phyloP scores from a whole-genome alignment of 2,113 vertebrate genomes.

The Maccullochella peelii region DNA sequence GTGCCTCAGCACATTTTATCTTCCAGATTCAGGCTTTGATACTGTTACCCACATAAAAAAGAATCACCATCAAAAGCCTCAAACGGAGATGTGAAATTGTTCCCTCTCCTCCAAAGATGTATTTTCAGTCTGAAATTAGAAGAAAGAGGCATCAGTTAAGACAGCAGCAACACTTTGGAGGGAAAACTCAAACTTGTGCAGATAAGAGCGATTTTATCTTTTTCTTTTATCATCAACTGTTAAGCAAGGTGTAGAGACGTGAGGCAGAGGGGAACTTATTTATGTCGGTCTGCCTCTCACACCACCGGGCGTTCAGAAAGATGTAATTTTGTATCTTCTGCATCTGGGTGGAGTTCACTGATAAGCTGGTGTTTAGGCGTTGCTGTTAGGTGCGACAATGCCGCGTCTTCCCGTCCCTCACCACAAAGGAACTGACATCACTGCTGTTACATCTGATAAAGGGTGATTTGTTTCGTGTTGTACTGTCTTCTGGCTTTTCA shows the following conservation, averaged over 20 bases:
- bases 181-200: not conserved
- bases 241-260: too few relatives aligned
- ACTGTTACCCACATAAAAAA: not conserved
- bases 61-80: not conserved
- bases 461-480: not conserved
- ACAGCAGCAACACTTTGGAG: not conserved
- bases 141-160: not conserved
- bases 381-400: not conserved
- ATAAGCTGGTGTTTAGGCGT: not conserved
- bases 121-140: not conserved
- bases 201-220: not conserved
- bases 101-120: not conserved
- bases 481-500: not conserved
- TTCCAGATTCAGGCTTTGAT: constrained; percentile 45
- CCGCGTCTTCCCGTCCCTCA: not conserved
- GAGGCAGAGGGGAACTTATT: too few relatives aligned
- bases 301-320: not conserved
- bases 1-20: not conserved
- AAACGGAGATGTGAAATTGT: constrained; percentile 5
- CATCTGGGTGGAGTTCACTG: not conserved
- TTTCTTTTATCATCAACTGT: not conserved
- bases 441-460: not conserved
- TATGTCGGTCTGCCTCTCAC: too few relatives aligned
- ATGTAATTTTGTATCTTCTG: not conserved
- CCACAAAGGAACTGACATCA: not conserved